Conservation (phyloP, 2,113 vertebrate genomes). For the Hymenochirus boettgeri region DNA sequence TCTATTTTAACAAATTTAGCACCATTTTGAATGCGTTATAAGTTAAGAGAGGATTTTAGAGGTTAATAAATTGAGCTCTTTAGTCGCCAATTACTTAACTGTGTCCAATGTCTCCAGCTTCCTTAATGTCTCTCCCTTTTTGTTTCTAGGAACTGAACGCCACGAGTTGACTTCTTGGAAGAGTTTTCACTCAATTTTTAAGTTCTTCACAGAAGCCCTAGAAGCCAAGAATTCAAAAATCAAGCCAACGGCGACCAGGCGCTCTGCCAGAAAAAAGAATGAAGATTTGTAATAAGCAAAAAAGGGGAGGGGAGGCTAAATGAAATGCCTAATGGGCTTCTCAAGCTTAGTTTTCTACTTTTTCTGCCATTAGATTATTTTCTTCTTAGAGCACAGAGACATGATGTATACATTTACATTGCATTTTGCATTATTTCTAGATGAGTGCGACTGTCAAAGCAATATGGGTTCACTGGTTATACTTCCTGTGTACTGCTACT, state of each 20-base stretch:
- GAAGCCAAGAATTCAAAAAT: slow-evolving; percentile 71
- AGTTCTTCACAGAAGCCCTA: slow-evolving; percentile 75
- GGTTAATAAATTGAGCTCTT: too few relatives aligned
- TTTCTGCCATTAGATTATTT: slow-evolving; percentile 70
- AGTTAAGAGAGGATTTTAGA: too few relatives aligned
- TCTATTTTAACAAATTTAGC: too few relatives aligned
- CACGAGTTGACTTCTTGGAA: slow-evolving; percentile 96
- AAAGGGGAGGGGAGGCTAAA: slow-evolving; percentile 19
- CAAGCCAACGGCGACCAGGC: slow-evolving; percentile 71
- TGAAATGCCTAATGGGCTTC: slow-evolving; percentile 19
- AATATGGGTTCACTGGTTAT: slow-evolving; percentile 82
- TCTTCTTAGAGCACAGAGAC: slow-evolving; percentile 74
- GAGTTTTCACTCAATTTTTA: slow-evolving; percentile 90
- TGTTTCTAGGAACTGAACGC: slow-evolving; percentile 80
- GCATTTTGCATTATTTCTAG: slow-evolving; percentile 95
- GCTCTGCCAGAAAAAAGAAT: slow-evolving; percentile 82
- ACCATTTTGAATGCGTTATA: too few relatives aligned
- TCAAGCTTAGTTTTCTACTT: slow-evolving; percentile 44
- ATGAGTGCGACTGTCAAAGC: slow-evolving; percentile 96
- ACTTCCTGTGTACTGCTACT: slow-evolving; percentile 82
- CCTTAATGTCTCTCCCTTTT: slow-evolving; percentile 20
- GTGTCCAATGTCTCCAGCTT: not conserved
- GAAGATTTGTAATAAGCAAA: slow-evolving; percentile 72
- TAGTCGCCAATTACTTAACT: too few relatives aligned
- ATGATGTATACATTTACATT: slow-evolving; percentile 81